Base-by-base conservation (phyloP, 2,888 invertebrate species). In the Clusia tigrina region DNA sequence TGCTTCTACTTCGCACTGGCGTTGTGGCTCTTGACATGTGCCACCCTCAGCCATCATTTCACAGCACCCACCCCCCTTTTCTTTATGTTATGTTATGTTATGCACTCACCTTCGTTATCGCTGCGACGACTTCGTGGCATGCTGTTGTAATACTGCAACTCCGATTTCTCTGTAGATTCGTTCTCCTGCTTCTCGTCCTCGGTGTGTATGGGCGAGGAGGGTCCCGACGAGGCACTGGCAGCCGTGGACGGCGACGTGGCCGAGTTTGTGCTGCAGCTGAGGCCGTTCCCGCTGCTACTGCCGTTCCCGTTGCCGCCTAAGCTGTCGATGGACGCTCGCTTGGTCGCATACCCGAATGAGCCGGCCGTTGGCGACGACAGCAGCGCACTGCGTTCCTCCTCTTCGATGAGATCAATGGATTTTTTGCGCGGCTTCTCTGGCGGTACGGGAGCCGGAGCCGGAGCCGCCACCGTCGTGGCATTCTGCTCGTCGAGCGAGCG, bases 181-280 rank as follows among this genome's bases (percentile, higher is more conserved):
- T 86, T 85, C 71, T 87, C 87, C 74, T 87, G 87, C 71, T 87
- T 87, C 65, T 85, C 85, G 63, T 85, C 84, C 70, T 84, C 84
- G 1, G 85, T 85, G 60, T 83, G 81, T 18, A 83, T 82, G 2
- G 84, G 83, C 32, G 85, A 85, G 1, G 87, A 83, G 1, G 82
- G 82, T 10, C 81, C 83, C 2, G 84, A 84, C 17, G 84, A 84
- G 54, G 80, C 79, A 67, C 83, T 83, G 53, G 81, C 80, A 64
- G 78, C 78, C 0, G 83, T 79, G 18, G 82, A 81, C 0, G 77
- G 74, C 2, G 82, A 82, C 0, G 77, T 72, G 9, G 74, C 77
- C 12, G 79, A 80, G 63, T 73, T 76, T 42, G 74, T 76, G 64
- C 80, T 80, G 25, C 76, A 72, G 12, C 69, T 74, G 15, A 63